phyloP scores from a whole-genome alignment of 2,888 invertebrate species.

The Drosophila borealis region DNA sequence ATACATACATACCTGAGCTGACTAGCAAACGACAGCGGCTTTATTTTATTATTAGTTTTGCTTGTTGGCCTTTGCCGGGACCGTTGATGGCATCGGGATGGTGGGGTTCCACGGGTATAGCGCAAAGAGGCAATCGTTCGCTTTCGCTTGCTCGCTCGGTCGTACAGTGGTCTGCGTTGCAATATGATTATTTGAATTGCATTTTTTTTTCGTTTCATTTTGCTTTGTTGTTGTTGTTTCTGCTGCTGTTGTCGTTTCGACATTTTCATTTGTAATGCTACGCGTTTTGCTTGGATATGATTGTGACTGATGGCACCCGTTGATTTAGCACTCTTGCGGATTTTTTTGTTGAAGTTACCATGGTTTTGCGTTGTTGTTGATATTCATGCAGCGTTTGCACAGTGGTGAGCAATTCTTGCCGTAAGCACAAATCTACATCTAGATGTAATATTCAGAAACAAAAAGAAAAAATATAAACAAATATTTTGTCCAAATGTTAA shows the following conservation, averaged over 20 bases:
- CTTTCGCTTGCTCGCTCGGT: constrained; percentile 46
- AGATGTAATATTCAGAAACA: no score
- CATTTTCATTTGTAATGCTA: constrained; percentile 24
- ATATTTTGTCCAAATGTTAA: no score
- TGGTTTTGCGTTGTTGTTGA: constrained; percentile 18
- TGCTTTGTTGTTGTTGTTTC: background rate
- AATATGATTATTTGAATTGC: constrained; percentile 31
- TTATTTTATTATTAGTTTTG: constrained; percentile 77
- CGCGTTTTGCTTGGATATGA: constrained; percentile 7
- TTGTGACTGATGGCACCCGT: constrained; percentile 24
- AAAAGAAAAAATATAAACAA: no score
- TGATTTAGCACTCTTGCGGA: constrained; percentile 13
- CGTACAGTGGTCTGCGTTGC: constrained; percentile 46
- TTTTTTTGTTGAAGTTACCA: constrained; percentile 22
- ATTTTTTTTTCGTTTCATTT: constrained; percentile 14
- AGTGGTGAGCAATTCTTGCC: constrained; percentile 11
- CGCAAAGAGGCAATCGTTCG: constrained; percentile 47
- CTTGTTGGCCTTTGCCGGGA: constrained; percentile 56
- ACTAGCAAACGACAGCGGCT: constrained; percentile 67
- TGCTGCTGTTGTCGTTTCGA: constrained; percentile 19
- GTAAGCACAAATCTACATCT: background rate
- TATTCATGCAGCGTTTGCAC: constrained; percentile 25
- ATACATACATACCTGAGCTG: constrained; percentile 48
- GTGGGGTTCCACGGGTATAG: constrained; percentile 21
- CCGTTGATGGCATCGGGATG: constrained; percentile 10